Conservation (phyloP, 2,888 invertebrate species). For the Schizaphis graminum region DNA sequence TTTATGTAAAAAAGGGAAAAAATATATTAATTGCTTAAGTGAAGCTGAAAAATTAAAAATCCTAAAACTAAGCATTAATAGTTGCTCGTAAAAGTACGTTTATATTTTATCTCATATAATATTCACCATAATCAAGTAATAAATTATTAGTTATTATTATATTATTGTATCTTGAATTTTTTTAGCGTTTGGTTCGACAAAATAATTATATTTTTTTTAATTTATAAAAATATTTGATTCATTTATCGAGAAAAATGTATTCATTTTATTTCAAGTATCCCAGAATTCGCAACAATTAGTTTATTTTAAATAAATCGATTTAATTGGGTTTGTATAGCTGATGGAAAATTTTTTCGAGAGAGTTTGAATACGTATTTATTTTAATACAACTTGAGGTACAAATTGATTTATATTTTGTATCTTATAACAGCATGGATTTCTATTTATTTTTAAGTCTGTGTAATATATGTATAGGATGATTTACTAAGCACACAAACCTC, state of each 20-base stretch:
- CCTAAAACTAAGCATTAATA: neutral
- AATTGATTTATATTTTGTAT: neutral
- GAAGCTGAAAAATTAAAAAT: constrained; percentile 11
- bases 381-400: neutral
- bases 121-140: neutral
- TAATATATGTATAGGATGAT: neutral
- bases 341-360: neutral
- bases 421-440: neutral
- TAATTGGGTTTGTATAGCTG: neutral
- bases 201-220: neutral
- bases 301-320: neutral
- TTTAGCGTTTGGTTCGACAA: neutral
- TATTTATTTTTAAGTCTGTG: neutral
- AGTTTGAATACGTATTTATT: neutral
- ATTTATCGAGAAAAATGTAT: neutral
- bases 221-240: neutral
- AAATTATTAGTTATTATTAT: neutral
- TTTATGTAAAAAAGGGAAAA: neutral
- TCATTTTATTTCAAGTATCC: neutral
- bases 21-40: constrained; percentile 39
- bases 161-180: neutral
- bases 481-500: neutral
- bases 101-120: neutral
- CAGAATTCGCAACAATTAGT: neutral
- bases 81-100: neutral